Conservation (phyloP, 2,113 vertebrate species). For the Dasyurus viverrinus region DNA sequence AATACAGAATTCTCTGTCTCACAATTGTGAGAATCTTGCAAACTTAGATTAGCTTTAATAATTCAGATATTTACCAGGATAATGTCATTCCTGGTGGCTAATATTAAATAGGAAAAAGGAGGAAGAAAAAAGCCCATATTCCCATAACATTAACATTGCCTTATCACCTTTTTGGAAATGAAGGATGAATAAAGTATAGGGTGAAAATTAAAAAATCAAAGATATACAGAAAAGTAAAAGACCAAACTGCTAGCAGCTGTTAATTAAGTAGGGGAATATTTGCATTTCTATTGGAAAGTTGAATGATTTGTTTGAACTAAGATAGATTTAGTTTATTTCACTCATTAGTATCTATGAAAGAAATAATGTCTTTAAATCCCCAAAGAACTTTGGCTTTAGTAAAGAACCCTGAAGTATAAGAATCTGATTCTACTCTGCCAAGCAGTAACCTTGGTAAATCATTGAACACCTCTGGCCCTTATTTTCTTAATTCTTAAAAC, state of each 20-base stretch:
- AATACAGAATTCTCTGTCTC: background rate
- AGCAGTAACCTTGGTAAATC: background rate
- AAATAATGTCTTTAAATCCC: background rate
- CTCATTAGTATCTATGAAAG: background rate
- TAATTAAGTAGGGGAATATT: slow-evolving; percentile 7
- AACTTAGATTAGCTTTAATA: background rate
- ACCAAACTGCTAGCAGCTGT: background rate
- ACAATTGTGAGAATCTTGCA: background rate
- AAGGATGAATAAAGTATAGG: slow-evolving; percentile 8
- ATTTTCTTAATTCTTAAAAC: background rate
- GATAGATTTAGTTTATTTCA: slow-evolving; percentile 12
- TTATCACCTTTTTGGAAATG: background rate
- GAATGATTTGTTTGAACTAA: slow-evolving; percentile 27
- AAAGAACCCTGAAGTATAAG: background rate
- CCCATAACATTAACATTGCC: slow-evolving; percentile 15
- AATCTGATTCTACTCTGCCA: background rate
- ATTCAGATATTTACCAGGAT: slow-evolving; percentile 19
- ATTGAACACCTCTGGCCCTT: background rate
- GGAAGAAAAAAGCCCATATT: background rate
- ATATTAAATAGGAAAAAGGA: background rate
- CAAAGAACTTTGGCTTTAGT: slow-evolving; percentile 5
- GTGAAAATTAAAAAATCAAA: background rate
- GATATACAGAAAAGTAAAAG: background rate
- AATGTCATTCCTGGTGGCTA: slow-evolving; percentile 22
- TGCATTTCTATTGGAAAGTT: slow-evolving; percentile 12